phyloP scores from a whole-genome alignment of 2,113 vertebrate genomes.

The Laticauda laticaudata region DNA sequence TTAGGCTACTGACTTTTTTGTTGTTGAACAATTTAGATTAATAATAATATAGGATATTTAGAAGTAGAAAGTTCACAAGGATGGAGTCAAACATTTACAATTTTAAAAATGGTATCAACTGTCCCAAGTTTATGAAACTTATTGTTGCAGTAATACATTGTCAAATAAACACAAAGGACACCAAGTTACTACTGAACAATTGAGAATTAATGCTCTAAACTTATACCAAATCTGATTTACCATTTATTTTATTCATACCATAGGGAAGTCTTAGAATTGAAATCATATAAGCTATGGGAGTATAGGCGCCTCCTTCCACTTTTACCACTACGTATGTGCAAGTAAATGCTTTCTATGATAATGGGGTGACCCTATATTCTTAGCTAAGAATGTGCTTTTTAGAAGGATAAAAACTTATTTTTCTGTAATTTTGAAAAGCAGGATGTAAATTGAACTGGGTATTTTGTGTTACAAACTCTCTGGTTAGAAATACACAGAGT shows the following conservation, averaged over 20 bases:
- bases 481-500: not conserved
- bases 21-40: not conserved
- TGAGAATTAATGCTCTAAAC: not conserved
- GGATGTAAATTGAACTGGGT: not conserved
- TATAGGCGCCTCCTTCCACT: not conserved
- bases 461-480: not conserved
- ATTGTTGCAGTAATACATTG: not conserved
- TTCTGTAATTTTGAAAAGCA: conserved; percentile 11
- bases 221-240: not conserved
- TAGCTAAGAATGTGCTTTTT: not conserved
- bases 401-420: not conserved
- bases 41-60: not conserved
- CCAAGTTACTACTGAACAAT: not conserved
- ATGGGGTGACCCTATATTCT: not conserved
- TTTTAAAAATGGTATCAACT: not conserved
- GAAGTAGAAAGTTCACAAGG: not conserved
- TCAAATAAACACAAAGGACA: not conserved
- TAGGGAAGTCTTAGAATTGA: not conserved
- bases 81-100: not conserved
- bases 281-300: not conserved
- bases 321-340: rapidly evolving
- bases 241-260: not conserved
- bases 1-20: not conserved
- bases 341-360: not conserved
- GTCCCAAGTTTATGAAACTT: not conserved